A percentile compares a stretch with the other conserved stretches of the same genome.
Evolutionary conservation across 2,797 vertebrate genomes (phyloP).

Genomic region (Xenopus petersii): DNA sequence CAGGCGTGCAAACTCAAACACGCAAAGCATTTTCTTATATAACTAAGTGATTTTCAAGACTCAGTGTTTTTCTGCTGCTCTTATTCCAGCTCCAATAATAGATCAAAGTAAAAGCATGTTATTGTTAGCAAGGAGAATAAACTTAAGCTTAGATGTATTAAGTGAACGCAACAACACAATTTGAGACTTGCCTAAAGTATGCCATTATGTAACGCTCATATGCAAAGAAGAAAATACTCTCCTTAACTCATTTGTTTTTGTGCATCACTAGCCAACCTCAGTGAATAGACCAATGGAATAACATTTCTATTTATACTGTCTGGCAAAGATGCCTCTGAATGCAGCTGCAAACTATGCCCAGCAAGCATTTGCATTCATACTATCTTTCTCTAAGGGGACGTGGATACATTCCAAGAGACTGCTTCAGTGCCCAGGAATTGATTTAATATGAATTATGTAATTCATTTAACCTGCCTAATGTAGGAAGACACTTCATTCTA

Average conservation of each 20-base stretch:
- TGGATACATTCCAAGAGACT: slow-evolving; percentile 28
- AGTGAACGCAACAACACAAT: background rate
- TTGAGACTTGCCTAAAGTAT: slow-evolving; percentile 23
- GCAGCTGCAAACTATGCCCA: slow-evolving; percentile 33
- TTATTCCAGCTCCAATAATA: slow-evolving; percentile 2
- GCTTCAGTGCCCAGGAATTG: too few relatives aligned
- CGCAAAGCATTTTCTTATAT: too few relatives aligned
- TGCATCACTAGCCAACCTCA: slow-evolving; percentile 10
- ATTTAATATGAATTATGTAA: too few relatives aligned
- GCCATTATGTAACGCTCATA: slow-evolving; percentile 12
- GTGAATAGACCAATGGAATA: background rate
- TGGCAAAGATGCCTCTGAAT: slow-evolving; percentile 44
- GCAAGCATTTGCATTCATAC: slow-evolving; percentile 53
- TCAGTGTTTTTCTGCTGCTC: background rate
- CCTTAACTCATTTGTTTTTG: slow-evolving; percentile 13
- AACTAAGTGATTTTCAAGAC: background rate
- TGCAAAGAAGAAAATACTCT: slow-evolving; percentile 4
- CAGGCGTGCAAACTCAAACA: too few relatives aligned
- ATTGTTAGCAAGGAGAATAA: slow-evolving; percentile 7
- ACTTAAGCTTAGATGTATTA: slow-evolving; percentile 32
- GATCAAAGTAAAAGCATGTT: background rate
- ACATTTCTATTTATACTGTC: slow-evolving; percentile 50
- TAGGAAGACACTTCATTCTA: too few relatives aligned
- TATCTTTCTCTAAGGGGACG: slow-evolving; percentile 23
- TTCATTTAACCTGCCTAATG: too few relatives aligned